phyloP scores from a whole-genome alignment of 2,797 vertebrate species.

The Catharus ustulatus region DNA sequence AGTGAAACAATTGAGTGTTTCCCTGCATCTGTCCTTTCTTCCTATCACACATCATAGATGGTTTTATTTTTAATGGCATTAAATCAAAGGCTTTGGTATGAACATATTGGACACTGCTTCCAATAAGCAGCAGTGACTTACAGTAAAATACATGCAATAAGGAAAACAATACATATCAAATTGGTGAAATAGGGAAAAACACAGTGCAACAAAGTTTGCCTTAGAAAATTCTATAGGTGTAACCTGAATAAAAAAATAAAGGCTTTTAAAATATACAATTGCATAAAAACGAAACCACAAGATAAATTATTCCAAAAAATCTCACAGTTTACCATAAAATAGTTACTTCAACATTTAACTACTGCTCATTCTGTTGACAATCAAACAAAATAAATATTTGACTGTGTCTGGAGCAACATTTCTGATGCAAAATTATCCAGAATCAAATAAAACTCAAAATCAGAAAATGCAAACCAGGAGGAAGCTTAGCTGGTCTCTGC shows the following conservation, averaged over 20 bases:
- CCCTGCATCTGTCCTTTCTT: background rate
- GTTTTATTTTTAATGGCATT: background rate
- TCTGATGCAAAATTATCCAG: background rate
- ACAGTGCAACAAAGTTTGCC: background rate
- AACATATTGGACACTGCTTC: background rate
- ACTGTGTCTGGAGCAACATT: background rate
- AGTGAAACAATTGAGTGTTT: background rate
- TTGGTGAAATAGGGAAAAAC: background rate
- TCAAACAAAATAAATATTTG: background rate
- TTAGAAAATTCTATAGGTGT: background rate
- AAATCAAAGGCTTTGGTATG: background rate
- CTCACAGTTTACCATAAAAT: background rate
- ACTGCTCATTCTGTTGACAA: background rate
- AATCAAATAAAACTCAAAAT: background rate
- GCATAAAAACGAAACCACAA: background rate
- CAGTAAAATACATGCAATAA: background rate
- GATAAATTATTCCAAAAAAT: background rate
- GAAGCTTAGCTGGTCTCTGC: background rate
- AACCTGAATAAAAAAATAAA: background rate
- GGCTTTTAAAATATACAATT: background rate
- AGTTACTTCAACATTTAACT: background rate
- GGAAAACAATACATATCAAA: background rate
- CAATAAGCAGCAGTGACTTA: background rate
- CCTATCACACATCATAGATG: background rate
- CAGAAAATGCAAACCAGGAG: background rate